Percentiles rank a stretch among this genome's conserved stretches.
phyloP scores from a whole-genome alignment of 2,797 vertebrate species.

The Craterocephalus amniculus region DNA sequence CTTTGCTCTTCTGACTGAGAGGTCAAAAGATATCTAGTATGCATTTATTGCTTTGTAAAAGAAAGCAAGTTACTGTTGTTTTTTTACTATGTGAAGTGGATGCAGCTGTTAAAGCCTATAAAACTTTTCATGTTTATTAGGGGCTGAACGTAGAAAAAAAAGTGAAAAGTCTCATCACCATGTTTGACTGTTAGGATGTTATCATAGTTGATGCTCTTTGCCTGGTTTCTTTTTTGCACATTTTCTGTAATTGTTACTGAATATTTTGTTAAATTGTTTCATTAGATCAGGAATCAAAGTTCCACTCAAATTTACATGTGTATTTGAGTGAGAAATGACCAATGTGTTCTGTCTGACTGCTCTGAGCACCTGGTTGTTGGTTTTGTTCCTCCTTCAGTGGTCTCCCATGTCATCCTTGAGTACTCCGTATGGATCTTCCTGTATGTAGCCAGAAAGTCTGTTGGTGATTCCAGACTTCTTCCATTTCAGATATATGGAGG shows the following conservation, averaged over 20 bases:
- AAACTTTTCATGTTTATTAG: background rate
- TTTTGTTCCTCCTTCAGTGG: too few relatives aligned
- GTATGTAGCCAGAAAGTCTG: background rate
- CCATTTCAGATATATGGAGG: background rate
- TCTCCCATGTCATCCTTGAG: background rate
- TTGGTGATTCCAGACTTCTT: background rate
- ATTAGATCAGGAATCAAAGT: too few relatives aligned
- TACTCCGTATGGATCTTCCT: background rate
- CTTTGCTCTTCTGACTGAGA: conserved; percentile 50
- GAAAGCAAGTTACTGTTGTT: conserved; percentile 46
- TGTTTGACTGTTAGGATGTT: too few relatives aligned
- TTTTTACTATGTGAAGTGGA: conserved; percentile 9
- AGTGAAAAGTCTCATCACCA: too few relatives aligned
- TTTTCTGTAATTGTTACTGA: too few relatives aligned
- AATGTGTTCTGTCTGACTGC: too few relatives aligned
- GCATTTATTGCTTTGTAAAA: conserved; percentile 53
- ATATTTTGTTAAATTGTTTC: too few relatives aligned
- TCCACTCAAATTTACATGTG: too few relatives aligned
- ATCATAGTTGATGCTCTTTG: too few relatives aligned
- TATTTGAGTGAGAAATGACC: too few relatives aligned
- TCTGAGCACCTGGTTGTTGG: too few relatives aligned
- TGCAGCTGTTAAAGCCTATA: background rate
- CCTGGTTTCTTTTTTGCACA: too few relatives aligned
- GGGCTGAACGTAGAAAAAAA: background rate
- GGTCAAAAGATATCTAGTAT: conserved; percentile 39